Base-by-base conservation (phyloP, 2,888 invertebrate species). In the Drosophila aldrichi region DNA sequence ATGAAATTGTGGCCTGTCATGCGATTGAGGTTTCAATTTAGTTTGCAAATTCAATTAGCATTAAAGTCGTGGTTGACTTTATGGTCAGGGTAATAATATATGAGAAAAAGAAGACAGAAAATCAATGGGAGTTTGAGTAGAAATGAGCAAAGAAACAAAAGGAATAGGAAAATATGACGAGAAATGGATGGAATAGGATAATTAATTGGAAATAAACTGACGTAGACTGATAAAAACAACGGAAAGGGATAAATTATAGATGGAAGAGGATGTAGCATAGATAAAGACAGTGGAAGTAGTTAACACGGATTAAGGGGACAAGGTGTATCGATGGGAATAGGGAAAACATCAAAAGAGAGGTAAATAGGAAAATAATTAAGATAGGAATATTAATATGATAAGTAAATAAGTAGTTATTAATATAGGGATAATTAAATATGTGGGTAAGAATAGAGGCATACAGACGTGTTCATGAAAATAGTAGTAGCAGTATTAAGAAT, bases 41-140 rank as follows among this genome's bases (percentile, higher is more conserved):
- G 32, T 56, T 56, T 20, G 32, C 20, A 16, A 43, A 34, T 56
- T 56, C 18, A 43, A 56, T 43, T 56, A 56, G 8, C 7, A 14
- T 16, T 25, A 12, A 38, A 8, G 22, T 8, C n/a, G n/a, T 2
- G n/a, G 22, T 12, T 3, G n/a, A 38, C 16, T 32, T n/a, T 29
- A 6, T 46, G 49, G 44, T 14, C 14, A 14, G 22, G 8, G 34
- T 14, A 14, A 14, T 2, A 2, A 2, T 5, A 49, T 32, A n/a
- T 7, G 12, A 12, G 32, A 3, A 49, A 12, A 3, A 16, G 18
- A 8, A 20, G 22, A 5, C 22, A 2, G 51, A 20, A 34, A 34
- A 36, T 12, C 20, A 20, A 20, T 51, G 22, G 14, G 16, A 16
- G 9, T 22, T 16, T 16, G 18, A 51, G 32, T 16, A 16, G 34